Conservation (phyloP, 2,113 vertebrate species). For the Ceyx margarethae region DNA sequence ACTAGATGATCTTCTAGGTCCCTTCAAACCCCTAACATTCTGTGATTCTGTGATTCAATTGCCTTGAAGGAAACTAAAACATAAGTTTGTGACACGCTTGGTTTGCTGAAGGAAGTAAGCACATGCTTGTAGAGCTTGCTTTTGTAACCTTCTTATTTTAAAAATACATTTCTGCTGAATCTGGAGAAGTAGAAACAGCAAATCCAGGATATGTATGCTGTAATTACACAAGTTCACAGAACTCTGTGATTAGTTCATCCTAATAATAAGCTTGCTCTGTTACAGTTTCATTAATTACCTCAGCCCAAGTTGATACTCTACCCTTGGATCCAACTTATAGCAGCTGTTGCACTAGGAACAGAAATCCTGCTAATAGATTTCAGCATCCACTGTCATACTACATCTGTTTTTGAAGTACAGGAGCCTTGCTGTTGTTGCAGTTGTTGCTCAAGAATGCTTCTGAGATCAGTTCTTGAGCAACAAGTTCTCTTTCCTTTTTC, state of each 20-base stretch:
- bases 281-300: background rate
- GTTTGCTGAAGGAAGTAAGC: background rate
- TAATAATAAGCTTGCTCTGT: background rate
- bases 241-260: background rate
- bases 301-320: background rate
- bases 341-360: background rate
- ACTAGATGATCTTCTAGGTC: too few relatives aligned
- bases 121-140: background rate
- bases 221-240: background rate
- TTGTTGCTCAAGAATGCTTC: background rate
- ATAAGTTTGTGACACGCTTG: accelerated
- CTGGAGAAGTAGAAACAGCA: background rate
- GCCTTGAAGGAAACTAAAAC: background rate
- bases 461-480: background rate
- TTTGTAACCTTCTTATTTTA: background rate
- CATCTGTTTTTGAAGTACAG: background rate
- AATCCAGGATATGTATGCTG: background rate
- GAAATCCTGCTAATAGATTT: background rate
- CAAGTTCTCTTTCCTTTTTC: background rate
- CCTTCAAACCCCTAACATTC: too few relatives aligned
- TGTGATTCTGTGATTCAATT: background rate
- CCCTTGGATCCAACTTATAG: background rate
- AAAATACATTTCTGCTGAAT: background rate
- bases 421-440: background rate
- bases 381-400: background rate